Evolutionary conservation across 2,888 invertebrate genomes (phyloP), one percentile per base, ranked within the genome.

Genomic region (Cabera pusaria): DNA sequence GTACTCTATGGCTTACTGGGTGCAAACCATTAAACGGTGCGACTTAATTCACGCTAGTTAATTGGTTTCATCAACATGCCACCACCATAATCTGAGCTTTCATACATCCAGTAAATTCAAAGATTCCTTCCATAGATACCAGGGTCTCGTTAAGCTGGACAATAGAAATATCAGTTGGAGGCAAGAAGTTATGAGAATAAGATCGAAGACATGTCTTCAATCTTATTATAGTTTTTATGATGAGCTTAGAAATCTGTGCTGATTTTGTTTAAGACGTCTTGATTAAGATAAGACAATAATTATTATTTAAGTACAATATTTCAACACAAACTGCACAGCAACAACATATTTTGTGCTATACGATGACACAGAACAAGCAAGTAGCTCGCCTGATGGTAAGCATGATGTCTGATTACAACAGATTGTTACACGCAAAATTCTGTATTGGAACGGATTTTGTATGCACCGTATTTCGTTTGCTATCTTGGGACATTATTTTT

Each of bases 41-140:
- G 72, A 73, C 72, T 74, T 74, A 76, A 74, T 74, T 77, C 72
- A 70, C 72, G 69, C 77, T 64, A 68, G 67, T 70, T 80, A 81
- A 82, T 81, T 82, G 72, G 71, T 76, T 76, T 69, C 77, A 78
- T 75, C 74, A 72, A 64, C 64, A 71, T 68, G 66, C 64, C 35
- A 25, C 54, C 49, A 49, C 28, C 39, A 21, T 51, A 49, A 17
- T 11, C 9, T 33, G 51, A 45, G 9, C 51, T 35, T 24, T 28
- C 24, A 25, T 24, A 31, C 18, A 10, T 31, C 39, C 26, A 11
- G 23, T 17, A 24, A 21, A 9, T 8, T 6, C 1, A 2, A 6
- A 25, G 1, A 19, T 23, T 23, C 5, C 6, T 25, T 25, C 6
- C 24, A 5, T 8, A 20, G n/a, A 27, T 22, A 28, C 14, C 36